phyloP scores from a whole-genome alignment of 2,797 vertebrate genomes.

The Manis crassicaudata region DNA sequence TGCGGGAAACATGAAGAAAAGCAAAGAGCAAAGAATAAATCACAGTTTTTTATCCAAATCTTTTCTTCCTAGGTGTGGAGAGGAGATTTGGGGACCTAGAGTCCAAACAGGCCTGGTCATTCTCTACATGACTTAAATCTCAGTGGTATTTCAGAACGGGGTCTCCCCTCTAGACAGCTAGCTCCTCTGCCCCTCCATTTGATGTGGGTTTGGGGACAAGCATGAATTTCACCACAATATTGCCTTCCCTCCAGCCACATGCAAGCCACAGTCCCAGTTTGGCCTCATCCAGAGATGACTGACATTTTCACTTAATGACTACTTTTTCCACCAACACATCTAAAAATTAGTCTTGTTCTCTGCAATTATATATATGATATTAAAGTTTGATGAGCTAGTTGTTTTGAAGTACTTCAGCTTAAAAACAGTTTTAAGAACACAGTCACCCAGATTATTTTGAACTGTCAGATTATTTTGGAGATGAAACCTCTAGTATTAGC shows the following conservation, averaged over 20 bases:
- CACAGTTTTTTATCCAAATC: not conserved
- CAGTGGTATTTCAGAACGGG: rapidly evolving
- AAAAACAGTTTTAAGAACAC: not conserved
- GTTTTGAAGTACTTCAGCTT: not conserved
- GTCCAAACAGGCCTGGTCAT: rapidly evolving
- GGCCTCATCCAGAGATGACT: rapidly evolving
- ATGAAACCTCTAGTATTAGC: no score
- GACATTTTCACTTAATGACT: rapidly evolving
- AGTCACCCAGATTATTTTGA: not conserved
- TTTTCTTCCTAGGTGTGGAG: not conserved
- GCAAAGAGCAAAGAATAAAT: rapidly evolving
- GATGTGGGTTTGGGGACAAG: rapidly evolving
- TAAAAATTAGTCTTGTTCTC: not conserved
- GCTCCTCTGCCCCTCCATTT: not conserved
- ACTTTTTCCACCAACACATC: not conserved
- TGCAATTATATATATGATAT: rapidly evolving
- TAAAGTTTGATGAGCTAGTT: not conserved
- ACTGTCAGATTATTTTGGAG: no score
- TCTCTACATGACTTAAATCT: not conserved
- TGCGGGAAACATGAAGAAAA: not conserved
- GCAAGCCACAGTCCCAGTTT: not conserved
- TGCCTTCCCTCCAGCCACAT: rapidly evolving
- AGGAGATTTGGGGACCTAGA: rapidly evolving
- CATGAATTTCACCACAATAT: rapidly evolving
- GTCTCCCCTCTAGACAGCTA: not conserved